Evolutionary conservation across 2,888 invertebrate genomes (phyloP).

Genomic region (Hyposoter dolosus): DNA sequence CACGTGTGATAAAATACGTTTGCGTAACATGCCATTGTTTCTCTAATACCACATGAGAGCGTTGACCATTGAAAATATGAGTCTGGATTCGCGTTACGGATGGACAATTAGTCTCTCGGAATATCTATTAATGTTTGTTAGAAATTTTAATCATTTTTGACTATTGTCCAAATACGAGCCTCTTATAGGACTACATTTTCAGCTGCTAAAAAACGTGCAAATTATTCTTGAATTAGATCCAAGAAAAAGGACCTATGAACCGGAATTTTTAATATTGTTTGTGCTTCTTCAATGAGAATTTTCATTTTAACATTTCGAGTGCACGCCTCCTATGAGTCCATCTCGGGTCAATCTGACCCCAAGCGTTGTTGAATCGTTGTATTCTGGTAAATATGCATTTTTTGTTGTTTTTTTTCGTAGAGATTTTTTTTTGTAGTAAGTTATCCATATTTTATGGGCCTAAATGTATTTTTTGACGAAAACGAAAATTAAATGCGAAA

Average conservation of each 20-base stretch:
- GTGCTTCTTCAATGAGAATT: constrained; percentile 1
- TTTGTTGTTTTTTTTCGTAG: too few species aligned
- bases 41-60: neutral
- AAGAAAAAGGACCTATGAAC: neutral
- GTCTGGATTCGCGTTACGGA: neutral
- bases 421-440: too few species aligned
- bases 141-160: neutral
- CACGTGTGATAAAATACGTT: constrained; percentile 12
- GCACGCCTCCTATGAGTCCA: too few species aligned
- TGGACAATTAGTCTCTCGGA: neutral
- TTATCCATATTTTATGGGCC: too few species aligned
- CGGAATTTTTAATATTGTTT: neutral
- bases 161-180: neutral
- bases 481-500: too few species aligned
- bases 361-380: too few species aligned
- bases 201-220: neutral
- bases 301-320: neutral
- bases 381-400: too few species aligned
- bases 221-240: neutral
- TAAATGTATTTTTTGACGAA: too few species aligned
- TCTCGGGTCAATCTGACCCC: too few species aligned
- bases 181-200: neutral
- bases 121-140: too few species aligned
- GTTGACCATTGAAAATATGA: neutral
- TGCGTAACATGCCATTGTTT: constrained; percentile 4